phyloP scores from a whole-genome alignment of 2,888 invertebrate genomes.

The Nymphalis c-album region DNA sequence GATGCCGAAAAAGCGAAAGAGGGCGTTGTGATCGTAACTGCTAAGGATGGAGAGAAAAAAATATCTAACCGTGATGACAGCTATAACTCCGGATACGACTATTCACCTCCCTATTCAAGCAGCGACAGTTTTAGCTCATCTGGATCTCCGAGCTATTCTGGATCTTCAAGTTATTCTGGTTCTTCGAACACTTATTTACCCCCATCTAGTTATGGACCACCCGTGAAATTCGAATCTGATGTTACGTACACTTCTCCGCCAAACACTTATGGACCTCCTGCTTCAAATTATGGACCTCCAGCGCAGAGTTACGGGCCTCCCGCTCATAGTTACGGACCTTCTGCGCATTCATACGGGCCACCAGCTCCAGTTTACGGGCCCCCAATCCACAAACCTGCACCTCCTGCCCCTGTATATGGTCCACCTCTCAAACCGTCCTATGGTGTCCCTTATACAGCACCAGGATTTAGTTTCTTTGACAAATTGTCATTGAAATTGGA shows the following conservation, averaged over 20 bases:
- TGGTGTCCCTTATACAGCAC: slow-evolving; percentile 81
- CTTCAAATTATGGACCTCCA: slow-evolving; percentile 71
- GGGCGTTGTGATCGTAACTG: slow-evolving; percentile 71
- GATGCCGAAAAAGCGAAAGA: slow-evolving; percentile 74
- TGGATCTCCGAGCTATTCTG: slow-evolving; percentile 55
- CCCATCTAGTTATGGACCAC: slow-evolving; percentile 57
- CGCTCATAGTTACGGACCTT: slow-evolving; percentile 62
- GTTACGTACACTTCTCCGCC: slow-evolving; percentile 64
- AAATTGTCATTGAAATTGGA: slow-evolving; percentile 87
- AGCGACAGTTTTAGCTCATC: slow-evolving; percentile 62
- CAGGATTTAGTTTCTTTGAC: slow-evolving; percentile 80
- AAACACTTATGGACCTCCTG: slow-evolving; percentile 62
- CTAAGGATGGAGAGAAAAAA: slow-evolving; percentile 74
- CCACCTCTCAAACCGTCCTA: slow-evolving; percentile 73
- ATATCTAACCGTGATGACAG: slow-evolving; percentile 74
- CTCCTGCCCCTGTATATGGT: slow-evolving; percentile 67
- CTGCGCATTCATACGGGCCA: slow-evolving; percentile 69
- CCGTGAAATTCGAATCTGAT: slow-evolving; percentile 61
- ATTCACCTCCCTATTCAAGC: slow-evolving; percentile 65
- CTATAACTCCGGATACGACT: slow-evolving; percentile 69
- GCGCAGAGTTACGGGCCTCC: slow-evolving; percentile 65
- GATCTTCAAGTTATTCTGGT: slow-evolving; percentile 55
- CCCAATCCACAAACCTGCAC: slow-evolving; percentile 57
- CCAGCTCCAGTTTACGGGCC: slow-evolving; percentile 67
- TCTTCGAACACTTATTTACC: slow-evolving; percentile 53